These are phyloP conservation scores for Xiphorhynchus erythropygius DNA, from an alignment of 2,797 vertebrate species.

Conservation along the genomic window DNA sequence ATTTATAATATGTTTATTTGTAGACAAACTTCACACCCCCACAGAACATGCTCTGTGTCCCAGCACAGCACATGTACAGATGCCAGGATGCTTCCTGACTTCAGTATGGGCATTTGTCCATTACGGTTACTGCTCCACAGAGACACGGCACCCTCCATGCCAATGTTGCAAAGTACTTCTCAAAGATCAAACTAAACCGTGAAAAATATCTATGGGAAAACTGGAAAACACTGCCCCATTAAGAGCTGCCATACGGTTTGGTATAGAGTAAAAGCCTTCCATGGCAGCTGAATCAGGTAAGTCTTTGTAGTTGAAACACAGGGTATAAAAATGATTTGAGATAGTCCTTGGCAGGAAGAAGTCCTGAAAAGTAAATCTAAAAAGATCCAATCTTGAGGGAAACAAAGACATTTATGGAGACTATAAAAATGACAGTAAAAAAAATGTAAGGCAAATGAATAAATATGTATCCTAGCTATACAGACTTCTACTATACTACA, in stretches of 20 bases:
- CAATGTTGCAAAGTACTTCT: neutral
- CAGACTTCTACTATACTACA: neutral
- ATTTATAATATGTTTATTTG: neutral
- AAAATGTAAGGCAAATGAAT: neutral
- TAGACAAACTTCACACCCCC: neutral
- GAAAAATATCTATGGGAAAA: neutral
- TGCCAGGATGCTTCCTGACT: neutral
- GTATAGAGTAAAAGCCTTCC: neutral
- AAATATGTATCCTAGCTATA: neutral
- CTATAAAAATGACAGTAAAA: neutral
- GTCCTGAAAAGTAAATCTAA: neutral
- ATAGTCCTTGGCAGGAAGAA: neutral
- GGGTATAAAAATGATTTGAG: neutral
- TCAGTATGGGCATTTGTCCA: neutral
- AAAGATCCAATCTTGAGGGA: neutral
- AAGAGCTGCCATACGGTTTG: neutral
- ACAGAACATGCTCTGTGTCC: neutral
- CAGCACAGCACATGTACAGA: fast-evolving
- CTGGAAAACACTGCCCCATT: neutral
- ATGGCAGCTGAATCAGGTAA: neutral
- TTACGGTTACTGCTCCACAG: neutral
- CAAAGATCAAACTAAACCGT: neutral
- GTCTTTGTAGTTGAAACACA: neutral
- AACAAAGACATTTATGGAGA: neutral
- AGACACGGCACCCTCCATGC: neutral